Evolutionary conservation across 1,140 invertebrate species (phyloP), one percentile per base, ranked within the genome.

Genomic region (Ceratina japonica): DNA sequence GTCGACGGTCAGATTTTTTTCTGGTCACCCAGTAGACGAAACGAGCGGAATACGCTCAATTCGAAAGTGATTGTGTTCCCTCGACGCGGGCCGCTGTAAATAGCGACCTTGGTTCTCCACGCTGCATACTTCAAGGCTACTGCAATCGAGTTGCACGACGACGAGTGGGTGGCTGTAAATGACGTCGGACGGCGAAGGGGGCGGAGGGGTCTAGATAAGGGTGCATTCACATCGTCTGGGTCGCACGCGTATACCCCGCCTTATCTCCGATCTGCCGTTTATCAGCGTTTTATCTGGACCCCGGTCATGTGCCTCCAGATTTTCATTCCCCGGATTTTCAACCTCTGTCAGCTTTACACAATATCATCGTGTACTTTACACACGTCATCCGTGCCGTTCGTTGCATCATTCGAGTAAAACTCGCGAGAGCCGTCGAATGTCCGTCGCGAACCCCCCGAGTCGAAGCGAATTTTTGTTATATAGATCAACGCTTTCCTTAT

Each of bases 71-170:
- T 88, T 81, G 84, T 80, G 64, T 58, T 79, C 75, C 61, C 62
- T 82, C 76, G 83, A 44, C 79, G 77, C 69, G 73, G 78, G 77
- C 71, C 82, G 81, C 75, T 82, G 86, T 79, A 84, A 86, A 77
- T 84, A 77, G 75, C 86, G 87, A 87, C 87, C 87, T 88, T 88
- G 86, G 72, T 87, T 84, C 79, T 75, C 82, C 82, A 86, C 37
- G 58, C 78, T 82, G 78, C 54, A 79, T 86, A 84, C 79, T 81
- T 84, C 84, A 87, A 87, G 87, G 84, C 87, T 86, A 79, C 80
- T 81, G 86, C 84, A 83, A 56, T 85, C 65, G 74, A 64, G 75
- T 79, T 81, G 83, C 72, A 75, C 64, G 37, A 44, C 37, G 37
- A 44, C 37, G 77, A 83, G 82, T 84, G 73, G 83, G 70, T 84